A percentile compares a stretch with the other conserved stretches of the same genome.
Conservation (phyloP, 2,797 vertebrate species). For the Poecile montanus region DNA sequence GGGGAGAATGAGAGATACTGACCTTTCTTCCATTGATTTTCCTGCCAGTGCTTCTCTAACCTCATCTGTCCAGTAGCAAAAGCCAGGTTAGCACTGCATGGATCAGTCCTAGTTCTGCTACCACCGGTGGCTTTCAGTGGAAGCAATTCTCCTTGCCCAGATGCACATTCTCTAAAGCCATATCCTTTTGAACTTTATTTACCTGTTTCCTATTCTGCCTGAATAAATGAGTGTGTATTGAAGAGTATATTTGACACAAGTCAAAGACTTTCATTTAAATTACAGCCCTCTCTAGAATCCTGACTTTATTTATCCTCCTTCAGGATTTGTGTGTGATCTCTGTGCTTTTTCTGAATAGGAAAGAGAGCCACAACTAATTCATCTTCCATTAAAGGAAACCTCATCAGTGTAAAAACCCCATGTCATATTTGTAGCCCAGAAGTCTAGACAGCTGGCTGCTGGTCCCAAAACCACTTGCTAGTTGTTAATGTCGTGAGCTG, state of each 20-base stretch:
- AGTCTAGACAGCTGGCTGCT: slow-evolving; percentile 43
- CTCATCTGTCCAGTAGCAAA: not conserved
- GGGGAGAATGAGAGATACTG: not conserved
- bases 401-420: not conserved
- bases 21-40: not conserved
- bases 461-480: not conserved
- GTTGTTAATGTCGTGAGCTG: not conserved
- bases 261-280: slow-evolving; percentile 2
- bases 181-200: not conserved
- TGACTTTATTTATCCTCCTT: slow-evolving; percentile 4
- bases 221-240: not conserved
- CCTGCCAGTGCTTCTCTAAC: not conserved
- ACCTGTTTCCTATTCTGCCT: not conserved
- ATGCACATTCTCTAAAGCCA: not conserved
- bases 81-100: not conserved
- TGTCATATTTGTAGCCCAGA: not conserved
- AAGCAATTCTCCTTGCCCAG: not conserved
- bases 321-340: not conserved
- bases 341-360: not conserved
- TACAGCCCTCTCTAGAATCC: not conserved
- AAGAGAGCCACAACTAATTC: not conserved
- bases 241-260: not conserved
- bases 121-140: not conserved
- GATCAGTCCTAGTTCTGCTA: not conserved
- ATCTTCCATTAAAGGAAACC: slow-evolving; percentile 12